phyloP scores from a whole-genome alignment of 2,797 vertebrate species.

The Buphagus erythrorhynchus region DNA sequence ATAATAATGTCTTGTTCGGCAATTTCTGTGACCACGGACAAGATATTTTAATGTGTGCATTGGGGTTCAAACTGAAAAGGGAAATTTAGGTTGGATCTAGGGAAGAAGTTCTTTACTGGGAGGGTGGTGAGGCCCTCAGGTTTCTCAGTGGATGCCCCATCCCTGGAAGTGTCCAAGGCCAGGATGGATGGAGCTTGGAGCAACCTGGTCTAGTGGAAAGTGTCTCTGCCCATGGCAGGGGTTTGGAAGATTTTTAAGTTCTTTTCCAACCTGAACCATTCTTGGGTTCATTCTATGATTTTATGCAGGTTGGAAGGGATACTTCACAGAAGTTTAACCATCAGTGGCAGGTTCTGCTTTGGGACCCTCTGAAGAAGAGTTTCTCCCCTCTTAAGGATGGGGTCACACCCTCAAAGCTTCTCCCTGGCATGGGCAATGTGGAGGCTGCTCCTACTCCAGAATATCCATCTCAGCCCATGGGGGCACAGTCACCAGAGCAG shows the following conservation, averaged over 20 bases:
- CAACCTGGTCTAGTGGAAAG: not conserved
- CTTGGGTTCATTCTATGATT: not conserved
- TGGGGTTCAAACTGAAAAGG: not conserved
- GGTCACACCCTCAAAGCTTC: not conserved
- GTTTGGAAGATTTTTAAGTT: not conserved
- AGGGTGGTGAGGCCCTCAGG: not conserved
- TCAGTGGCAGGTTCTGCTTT: not conserved
- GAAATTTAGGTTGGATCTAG: not conserved
- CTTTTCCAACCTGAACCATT: not conserved
- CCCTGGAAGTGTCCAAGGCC: not conserved
- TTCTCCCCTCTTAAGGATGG: not conserved
- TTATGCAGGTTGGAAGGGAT: not conserved
- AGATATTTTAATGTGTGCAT: fast-evolving
- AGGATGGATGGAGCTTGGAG: not conserved
- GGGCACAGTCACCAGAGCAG: fast-evolving
- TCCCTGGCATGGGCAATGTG: fast-evolving
- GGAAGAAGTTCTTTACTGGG: not conserved
- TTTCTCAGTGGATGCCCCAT: not conserved
- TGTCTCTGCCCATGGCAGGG: not conserved
- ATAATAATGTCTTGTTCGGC: not conserved
- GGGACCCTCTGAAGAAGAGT: not conserved
- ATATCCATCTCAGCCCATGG: fast-evolving
- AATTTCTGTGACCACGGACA: not conserved
- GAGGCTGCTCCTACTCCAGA: not conserved
- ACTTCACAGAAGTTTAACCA: not conserved